Percentiles rank a stretch among this genome's conserved stretches.
Evolutionary conservation across 2,797 vertebrate species (phyloP).

Genomic region (Borostomias antarcticus): DNA sequence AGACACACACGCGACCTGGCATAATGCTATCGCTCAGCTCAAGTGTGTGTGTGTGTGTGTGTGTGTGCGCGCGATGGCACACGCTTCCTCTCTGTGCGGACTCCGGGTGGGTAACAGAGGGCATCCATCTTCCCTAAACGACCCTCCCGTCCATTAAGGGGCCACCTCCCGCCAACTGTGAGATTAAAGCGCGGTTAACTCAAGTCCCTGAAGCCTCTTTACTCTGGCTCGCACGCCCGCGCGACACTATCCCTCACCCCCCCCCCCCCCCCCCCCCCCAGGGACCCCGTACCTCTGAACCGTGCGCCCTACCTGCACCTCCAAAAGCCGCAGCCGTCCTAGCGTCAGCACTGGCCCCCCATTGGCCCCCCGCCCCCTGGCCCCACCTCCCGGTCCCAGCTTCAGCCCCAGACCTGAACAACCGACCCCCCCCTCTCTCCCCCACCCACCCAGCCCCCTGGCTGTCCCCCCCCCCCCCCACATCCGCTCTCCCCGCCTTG

Average conservation of each 20-base stretch:
- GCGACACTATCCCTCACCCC: slow-evolving; percentile 26
- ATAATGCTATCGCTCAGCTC: slow-evolving; percentile 40
- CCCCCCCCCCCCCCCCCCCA: neutral
- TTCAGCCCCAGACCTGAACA: slow-evolving; percentile 54
- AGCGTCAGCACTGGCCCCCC: slow-evolving; percentile 24
- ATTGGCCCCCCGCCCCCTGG: slow-evolving; percentile 50
- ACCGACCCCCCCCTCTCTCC: no score
- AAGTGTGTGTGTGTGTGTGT: slow-evolving; percentile 22
- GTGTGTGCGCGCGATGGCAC: neutral
- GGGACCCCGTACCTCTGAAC: neutral
- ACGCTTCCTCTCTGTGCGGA: neutral
- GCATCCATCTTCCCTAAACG: slow-evolving; percentile 73
- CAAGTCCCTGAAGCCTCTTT: slow-evolving; percentile 73
- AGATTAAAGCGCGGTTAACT: slow-evolving; percentile 67
- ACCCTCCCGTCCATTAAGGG: slow-evolving; percentile 63
- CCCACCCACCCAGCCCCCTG: slow-evolving; percentile 45
- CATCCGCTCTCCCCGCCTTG: slow-evolving; percentile 39
- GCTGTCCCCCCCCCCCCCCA: slow-evolving; percentile 34
- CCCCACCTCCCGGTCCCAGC: slow-evolving; percentile 42
- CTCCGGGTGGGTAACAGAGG: slow-evolving; percentile 50
- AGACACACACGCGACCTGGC: slow-evolving; percentile 24
- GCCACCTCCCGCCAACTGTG: slow-evolving; percentile 66
- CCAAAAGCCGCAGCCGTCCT: neutral
- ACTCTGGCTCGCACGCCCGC: slow-evolving; percentile 31
- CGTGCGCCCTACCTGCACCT: slow-evolving; percentile 3